Conservation (phyloP, 2,888 invertebrate species). For the Oligia fasciuncula region DNA sequence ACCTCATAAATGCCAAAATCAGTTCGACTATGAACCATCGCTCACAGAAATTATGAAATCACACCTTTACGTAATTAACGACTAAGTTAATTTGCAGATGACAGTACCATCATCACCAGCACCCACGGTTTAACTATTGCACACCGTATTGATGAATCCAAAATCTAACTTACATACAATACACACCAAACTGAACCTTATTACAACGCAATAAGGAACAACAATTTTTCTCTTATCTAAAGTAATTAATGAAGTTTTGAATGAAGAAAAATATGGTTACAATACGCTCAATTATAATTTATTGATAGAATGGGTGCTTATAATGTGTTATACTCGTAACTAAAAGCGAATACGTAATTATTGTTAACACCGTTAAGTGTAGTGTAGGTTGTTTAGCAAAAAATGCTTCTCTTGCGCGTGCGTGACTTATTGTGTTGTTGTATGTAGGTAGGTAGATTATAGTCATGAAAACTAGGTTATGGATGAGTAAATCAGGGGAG, state of each 20-base stretch:
- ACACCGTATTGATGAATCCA: slow-evolving; percentile 59
- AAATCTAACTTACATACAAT: slow-evolving; percentile 40
- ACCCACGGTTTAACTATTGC: slow-evolving; percentile 68
- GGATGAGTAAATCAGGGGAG: slow-evolving; percentile 22
- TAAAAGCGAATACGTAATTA: slow-evolving; percentile 50
- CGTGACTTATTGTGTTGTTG: slow-evolving; percentile 46
- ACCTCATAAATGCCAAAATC: not conserved
- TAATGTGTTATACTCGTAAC: slow-evolving; percentile 56
- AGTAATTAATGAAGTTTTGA: slow-evolving; percentile 62
- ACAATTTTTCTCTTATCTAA: slow-evolving; percentile 44
- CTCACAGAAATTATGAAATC: not conserved
- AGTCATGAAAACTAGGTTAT: slow-evolving; percentile 48
- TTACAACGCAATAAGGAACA: slow-evolving; percentile 9
- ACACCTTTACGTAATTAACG: not conserved
- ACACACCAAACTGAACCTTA: slow-evolving; percentile 46
- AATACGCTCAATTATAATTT: slow-evolving; percentile 57
- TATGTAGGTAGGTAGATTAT: slow-evolving; percentile 50
- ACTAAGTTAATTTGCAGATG: slow-evolving; percentile 37
- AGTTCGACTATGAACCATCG: not conserved
- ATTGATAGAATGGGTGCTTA: slow-evolving; percentile 58
- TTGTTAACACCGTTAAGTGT: slow-evolving; percentile 42
- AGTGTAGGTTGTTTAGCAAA: slow-evolving; percentile 51
- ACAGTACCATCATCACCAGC: slow-evolving; percentile 62
- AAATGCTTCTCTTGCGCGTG: slow-evolving; percentile 26
- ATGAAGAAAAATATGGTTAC: slow-evolving; percentile 60